Percentiles rank a stretch among this genome's conserved stretches.
Evolutionary conservation across 2,113 vertebrate genomes (phyloP).

Genomic region (Oryzias curvinotus): DNA sequence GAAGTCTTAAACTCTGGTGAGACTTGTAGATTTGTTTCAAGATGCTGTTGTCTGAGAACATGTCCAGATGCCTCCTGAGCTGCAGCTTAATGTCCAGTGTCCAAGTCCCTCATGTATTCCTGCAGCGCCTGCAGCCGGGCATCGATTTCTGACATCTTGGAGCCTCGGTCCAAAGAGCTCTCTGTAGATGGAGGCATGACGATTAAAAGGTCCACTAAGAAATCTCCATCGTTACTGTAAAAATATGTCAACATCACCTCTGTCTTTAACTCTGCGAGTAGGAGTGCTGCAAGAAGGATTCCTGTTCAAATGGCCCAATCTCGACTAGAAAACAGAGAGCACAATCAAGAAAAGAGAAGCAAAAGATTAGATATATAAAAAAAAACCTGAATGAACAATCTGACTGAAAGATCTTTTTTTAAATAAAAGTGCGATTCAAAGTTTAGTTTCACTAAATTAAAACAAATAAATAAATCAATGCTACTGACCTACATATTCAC

Average conservation of each 20-base stretch:
- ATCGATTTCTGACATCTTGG: conserved; percentile 89
- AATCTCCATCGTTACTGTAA: neutral
- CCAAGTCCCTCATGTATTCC: conserved; percentile 90
- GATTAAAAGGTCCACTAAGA: too few species aligned
- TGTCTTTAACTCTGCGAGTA: conserved; percentile 61
- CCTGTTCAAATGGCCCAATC: conserved; percentile 61
- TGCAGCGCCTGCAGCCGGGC: conserved; percentile 89
- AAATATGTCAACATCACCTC: conserved; percentile 39
- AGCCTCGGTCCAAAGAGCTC: conserved; percentile 74
- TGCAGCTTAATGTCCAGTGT: conserved; percentile 74
- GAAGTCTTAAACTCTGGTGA: neutral
- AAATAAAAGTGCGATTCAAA: too few species aligned
- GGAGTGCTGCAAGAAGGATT: conserved; percentile 79
- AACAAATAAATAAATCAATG: too few species aligned
- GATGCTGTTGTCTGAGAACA: neutral
- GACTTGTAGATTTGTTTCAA: neutral
- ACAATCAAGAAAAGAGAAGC: neutral
- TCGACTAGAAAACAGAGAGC: conserved; percentile 48
- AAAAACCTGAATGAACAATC: too few species aligned
- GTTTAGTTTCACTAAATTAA: too few species aligned
- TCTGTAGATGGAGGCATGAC: conserved; percentile 66
- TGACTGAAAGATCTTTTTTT: too few species aligned
- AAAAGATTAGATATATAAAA: too few species aligned
- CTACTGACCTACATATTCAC: too few species aligned
- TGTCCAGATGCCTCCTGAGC: neutral